A percentile compares a stretch with the other conserved stretches of the same genome.
phyloP scores from a whole-genome alignment of 2,888 invertebrate genomes.

The Eupithecia subumbrata region DNA sequence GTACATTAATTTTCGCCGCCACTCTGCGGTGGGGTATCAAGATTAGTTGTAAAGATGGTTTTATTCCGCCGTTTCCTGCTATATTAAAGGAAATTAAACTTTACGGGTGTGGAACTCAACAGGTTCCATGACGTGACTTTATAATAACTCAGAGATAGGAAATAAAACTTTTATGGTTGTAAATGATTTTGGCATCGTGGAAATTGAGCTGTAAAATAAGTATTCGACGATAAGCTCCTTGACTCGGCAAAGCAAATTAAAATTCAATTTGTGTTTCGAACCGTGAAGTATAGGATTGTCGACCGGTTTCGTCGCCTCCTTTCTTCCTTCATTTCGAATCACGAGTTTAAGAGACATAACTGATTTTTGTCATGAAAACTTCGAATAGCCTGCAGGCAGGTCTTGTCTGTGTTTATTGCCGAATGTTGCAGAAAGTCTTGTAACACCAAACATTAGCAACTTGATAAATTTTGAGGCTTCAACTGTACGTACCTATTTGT shows the following conservation, averaged over 20 bases:
- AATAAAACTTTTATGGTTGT: constrained; percentile 35
- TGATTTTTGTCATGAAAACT: constrained; percentile 26
- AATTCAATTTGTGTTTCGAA: constrained; percentile 80
- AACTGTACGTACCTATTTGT: no score
- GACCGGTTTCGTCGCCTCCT: constrained; percentile 75
- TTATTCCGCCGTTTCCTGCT: constrained; percentile 20
- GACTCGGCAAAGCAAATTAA: constrained; percentile 80
- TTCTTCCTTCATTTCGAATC: constrained; percentile 76
- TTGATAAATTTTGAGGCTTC: neutral
- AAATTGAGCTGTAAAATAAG: constrained; percentile 74
- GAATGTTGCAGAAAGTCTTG: neutral
- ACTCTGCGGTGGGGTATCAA: constrained; percentile 43
- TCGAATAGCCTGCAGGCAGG: neutral
- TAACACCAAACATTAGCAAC: neutral
- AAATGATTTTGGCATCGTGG: constrained; percentile 68
- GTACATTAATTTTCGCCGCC: constrained; percentile 60
- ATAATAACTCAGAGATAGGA: constrained; percentile 32
- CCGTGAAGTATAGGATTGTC: constrained; percentile 81
- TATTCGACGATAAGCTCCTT: constrained; percentile 79
- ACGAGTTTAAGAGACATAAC: constrained; percentile 65
- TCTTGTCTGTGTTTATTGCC: neutral
- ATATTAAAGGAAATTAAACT: constrained; percentile 27
- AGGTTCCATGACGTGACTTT: constrained; percentile 35
- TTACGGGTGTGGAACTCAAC: constrained; percentile 37
- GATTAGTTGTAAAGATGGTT: constrained; percentile 45